A percentile compares a stretch with the other conserved stretches of the same genome.
Evolutionary conservation across 92 coral and sea anemone genomes (phyloP).

Genomic region (Phenganax stokvisi): DNA sequence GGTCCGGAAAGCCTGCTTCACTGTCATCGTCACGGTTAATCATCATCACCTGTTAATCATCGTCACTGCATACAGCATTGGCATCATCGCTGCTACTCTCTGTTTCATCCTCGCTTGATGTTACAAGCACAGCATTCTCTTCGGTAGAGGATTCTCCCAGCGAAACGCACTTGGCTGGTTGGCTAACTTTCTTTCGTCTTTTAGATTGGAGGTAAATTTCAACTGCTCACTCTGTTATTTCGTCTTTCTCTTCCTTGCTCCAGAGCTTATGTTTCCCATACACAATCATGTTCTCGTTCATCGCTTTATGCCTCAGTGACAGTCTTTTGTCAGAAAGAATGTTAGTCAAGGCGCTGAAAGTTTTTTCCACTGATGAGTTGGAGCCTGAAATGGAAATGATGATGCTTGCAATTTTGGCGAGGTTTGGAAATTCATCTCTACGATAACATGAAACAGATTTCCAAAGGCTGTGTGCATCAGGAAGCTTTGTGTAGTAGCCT

Average conservation of each 20-base stretch:
- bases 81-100: no score
- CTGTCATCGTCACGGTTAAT: no score
- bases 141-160: no score
- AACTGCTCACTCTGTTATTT: background rate
- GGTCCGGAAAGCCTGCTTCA: no score
- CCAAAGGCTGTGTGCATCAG: background rate
- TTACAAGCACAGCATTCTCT: no score
- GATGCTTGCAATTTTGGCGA: background rate
- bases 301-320: background rate
- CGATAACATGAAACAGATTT: background rate
- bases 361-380: background rate
- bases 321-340: conserved; percentile 7
- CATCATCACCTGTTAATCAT: no score
- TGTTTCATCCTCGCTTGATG: no score
- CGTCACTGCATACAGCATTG: no score
- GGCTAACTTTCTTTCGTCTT: background rate
- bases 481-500: background rate
- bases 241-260: conserved; percentile 4
- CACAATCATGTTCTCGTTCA: conserved; percentile 2
- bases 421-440: background rate
- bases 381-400: conserved; percentile 3
- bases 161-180: no score
- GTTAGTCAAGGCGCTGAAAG: background rate
- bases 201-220: background rate
- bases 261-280: background rate